phyloP scores from a whole-genome alignment of 2,888 invertebrate genomes.

The Cryptocephalus moraei region DNA sequence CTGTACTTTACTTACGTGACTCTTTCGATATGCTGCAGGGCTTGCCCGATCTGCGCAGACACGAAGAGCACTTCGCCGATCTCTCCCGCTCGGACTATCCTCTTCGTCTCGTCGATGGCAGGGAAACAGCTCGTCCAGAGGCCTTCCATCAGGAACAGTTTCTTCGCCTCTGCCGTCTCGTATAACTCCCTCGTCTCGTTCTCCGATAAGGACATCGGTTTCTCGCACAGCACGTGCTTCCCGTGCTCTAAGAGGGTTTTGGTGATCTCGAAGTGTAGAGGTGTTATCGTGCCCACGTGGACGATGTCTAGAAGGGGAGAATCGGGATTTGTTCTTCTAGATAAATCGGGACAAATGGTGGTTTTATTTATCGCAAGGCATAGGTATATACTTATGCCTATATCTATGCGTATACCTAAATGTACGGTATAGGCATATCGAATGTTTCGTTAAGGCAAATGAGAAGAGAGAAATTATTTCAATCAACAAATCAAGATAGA shows the following conservation, averaged over 20 bases:
- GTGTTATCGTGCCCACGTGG: slow-evolving; percentile 70
- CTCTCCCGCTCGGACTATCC: slow-evolving; percentile 52
- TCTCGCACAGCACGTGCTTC: slow-evolving; percentile 85
- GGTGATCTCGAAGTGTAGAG: slow-evolving; percentile 58
- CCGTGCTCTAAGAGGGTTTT: slow-evolving; percentile 67
- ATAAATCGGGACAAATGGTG: too few species aligned
- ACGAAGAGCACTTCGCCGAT: slow-evolving; percentile 64
- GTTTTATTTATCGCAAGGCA: too few species aligned
- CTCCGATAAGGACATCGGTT: slow-evolving; percentile 73
- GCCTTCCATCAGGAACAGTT: slow-evolving; percentile 78
- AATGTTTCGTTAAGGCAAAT: too few species aligned
- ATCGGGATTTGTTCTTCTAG: not conserved
- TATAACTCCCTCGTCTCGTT: slow-evolving; percentile 57
- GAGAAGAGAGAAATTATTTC: too few species aligned
- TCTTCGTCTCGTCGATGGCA: slow-evolving; percentile 56
- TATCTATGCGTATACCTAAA: too few species aligned
- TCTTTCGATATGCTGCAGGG: slow-evolving; percentile 45
- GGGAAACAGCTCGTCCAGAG: slow-evolving; percentile 84
- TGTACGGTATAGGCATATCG: too few species aligned
- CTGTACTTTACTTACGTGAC: slow-evolving; percentile 28
- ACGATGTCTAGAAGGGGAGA: slow-evolving; percentile 41
- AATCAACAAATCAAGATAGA: too few species aligned
- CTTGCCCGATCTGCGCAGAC: slow-evolving; percentile 57
- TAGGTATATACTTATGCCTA: too few species aligned
- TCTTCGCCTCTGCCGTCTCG: slow-evolving; percentile 55